Conservation (phyloP, 2,113 vertebrate genomes). For the Corythoichthys haematopterus region DNA sequence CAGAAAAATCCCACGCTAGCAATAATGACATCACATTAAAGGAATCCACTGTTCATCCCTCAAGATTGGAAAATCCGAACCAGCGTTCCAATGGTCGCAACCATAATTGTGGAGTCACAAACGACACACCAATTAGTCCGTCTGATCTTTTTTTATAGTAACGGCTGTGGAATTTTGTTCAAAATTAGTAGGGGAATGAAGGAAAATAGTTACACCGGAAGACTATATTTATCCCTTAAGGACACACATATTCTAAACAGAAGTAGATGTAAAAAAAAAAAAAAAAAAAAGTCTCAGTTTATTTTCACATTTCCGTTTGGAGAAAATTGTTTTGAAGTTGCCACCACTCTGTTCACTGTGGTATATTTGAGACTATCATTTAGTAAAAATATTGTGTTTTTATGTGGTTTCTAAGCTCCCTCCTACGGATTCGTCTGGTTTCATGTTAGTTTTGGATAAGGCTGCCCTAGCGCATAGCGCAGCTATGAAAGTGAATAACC, state of each 20-base stretch:
- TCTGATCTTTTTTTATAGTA: not conserved
- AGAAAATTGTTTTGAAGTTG: not conserved
- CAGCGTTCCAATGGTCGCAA: conserved; percentile 7
- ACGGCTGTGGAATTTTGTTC: not conserved
- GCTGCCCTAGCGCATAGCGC: not conserved
- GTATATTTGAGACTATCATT: conserved; percentile 1
- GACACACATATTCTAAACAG: not conserved
- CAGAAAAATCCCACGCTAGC: conserved; percentile 54
- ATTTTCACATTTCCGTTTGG: not conserved
- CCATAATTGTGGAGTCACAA: conserved; percentile 5
- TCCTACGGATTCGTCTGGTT: not conserved
- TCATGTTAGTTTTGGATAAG: conserved; percentile 3
- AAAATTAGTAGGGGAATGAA: conserved; percentile 1
- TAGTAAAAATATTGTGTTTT: not conserved
- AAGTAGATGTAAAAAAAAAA: not conserved
- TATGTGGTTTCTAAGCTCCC: not conserved
- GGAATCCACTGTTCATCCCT: conserved; percentile 32
- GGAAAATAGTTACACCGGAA: not conserved
- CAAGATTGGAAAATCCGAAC: conserved; percentile 21
- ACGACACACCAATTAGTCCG: not conserved
- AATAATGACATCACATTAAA: conserved; percentile 60
- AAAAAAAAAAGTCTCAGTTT: not conserved
- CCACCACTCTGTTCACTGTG: not conserved
- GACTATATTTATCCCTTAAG: not conserved
- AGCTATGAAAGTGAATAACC: conserved; percentile 1